Base-by-base conservation (phyloP, 1,140 invertebrate species). In the Nylanderia fulva region DNA sequence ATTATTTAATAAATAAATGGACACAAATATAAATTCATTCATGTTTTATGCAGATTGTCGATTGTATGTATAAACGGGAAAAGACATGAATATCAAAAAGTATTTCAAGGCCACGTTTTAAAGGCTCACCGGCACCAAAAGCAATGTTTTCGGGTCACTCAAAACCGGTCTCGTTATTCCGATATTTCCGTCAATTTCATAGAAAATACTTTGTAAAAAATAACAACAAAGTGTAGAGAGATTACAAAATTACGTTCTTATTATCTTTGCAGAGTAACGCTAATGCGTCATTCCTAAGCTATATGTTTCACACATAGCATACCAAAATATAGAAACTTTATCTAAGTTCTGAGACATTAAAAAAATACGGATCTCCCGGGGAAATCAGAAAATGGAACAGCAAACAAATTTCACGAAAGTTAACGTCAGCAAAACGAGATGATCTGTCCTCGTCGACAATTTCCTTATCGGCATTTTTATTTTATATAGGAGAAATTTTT, bases 31-130 rank as follows among this genome's bases (percentile, higher is more conserved):
- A 9, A 60, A 48, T 64, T 7, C 58, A 64, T 64, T 52, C 13
- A 36, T 15, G n/a, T 52, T 66, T 39, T 11, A 56, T 18, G 33
- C n/a, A 21, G 5, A 52, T 15, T 64, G 24, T 21, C 15, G 5
- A 52, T 15, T 64, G 24, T 21, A 18, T 4, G 9, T 13, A 15
- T 8, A 42, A 60, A 66, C 24, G 18, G 9, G 5, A 48, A 60
- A 5, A 56, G 52, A 29, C 5, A 15, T 72, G 24, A 27, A 3
- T n/a, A 60, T 33, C 29, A 45, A 33, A 27, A 84, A 84, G 80
- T 76, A 58, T 84, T 84, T 63, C 80, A 76, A 76, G 71, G 71
- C 33, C 29, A 11, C 36, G 1, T 42, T 42, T 58, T 42, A 21
- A 79, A 79, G 63, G 63, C 64, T 24, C 64, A 24, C 0, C 6